A percentile compares a stretch with the other conserved stretches of the same genome.
These are phyloP conservation scores for Montifringilla adamsi DNA, from an alignment of 2,113 vertebrate genomes.

Conservation along the genomic window DNA sequence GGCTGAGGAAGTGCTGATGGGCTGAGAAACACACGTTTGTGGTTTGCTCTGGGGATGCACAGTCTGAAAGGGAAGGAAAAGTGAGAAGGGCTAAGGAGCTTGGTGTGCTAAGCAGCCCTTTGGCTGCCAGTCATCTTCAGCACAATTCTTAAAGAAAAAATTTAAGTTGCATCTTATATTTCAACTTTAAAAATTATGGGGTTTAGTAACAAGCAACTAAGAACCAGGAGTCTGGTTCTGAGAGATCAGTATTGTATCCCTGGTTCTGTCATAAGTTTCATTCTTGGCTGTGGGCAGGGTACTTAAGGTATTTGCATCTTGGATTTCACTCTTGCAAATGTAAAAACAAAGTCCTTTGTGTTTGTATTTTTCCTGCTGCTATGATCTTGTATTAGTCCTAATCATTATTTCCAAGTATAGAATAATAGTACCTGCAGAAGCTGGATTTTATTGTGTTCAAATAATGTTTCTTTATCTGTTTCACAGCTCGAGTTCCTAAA, in stretches of 20 bases:
- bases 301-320: background rate
- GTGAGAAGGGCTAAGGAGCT: background rate
- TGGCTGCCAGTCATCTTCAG: background rate
- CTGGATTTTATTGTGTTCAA: background rate
- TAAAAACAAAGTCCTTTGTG: background rate
- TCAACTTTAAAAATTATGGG: background rate
- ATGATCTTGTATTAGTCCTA: background rate
- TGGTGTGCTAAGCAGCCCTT: background rate
- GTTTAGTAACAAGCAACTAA: background rate
- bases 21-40: background rate
- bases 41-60: background rate
- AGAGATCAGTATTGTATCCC: background rate
- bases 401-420: background rate
- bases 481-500: conserved; percentile 94
- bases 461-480: conserved; percentile 39
- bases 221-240: background rate
- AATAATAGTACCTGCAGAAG: background rate
- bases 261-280: background rate
- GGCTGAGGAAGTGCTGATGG: background rate
- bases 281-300: background rate
- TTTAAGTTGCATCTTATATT: background rate
- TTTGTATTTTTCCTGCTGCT: background rate
- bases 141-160: background rate
- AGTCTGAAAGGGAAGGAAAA: background rate
- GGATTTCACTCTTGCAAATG: background rate